Evolutionary conservation across 1,140 invertebrate species (phyloP).

Genomic region (Drosophila pectinifera): DNA sequence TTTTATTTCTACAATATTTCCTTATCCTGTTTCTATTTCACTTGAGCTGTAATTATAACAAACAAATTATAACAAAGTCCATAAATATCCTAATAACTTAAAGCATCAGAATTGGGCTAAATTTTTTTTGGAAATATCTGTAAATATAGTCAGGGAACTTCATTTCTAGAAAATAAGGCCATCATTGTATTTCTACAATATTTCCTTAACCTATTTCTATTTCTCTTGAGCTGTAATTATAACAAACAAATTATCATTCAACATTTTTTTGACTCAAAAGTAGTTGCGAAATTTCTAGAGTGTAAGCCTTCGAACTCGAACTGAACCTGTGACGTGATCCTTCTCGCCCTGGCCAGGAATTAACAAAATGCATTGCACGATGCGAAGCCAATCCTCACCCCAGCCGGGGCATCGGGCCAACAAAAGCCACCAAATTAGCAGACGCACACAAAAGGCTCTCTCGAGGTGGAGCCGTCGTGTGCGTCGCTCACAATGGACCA

Average conservation of each 20-base stretch:
- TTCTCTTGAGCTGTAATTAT: too few relatives aligned
- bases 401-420: constrained; percentile 41
- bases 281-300: background rate
- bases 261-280: too few relatives aligned
- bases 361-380: constrained; percentile 51
- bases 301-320: constrained; percentile 14
- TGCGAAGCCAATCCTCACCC: constrained; percentile 23
- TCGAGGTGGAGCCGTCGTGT: constrained; percentile 20
- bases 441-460: constrained; percentile 54
- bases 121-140: background rate
- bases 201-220: too few relatives aligned
- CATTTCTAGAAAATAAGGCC: background rate
- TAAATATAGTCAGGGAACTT: background rate
- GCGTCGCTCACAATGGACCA: constrained; percentile 50
- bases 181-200: too few relatives aligned
- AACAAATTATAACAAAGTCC: too few relatives aligned
- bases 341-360: constrained; percentile 32
- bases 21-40: too few relatives aligned
- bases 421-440: constrained; percentile 80
- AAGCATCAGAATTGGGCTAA: background rate
- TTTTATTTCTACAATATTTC: too few relatives aligned
- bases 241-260: too few relatives aligned
- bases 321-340: constrained; percentile 16
- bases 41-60: too few relatives aligned
- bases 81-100: too few relatives aligned